Conservation (phyloP, 2,888 invertebrate species). For the Harmothoe impar region DNA sequence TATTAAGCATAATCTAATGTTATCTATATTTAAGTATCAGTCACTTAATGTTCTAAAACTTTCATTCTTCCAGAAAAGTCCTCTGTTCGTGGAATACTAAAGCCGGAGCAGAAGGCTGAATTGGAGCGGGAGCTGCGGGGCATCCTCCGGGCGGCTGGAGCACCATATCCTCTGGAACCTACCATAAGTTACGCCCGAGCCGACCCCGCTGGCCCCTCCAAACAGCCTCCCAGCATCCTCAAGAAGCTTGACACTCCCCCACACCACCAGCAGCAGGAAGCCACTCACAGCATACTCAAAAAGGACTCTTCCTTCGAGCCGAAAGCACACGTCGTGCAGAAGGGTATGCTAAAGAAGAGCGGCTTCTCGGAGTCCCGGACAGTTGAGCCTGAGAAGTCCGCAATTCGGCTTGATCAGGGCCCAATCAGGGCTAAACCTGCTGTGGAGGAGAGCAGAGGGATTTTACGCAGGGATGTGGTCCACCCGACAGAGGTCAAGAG, state of each 20-base stretch:
- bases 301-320: conserved; percentile 41
- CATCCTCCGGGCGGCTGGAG: conserved; percentile 62
- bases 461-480: not conserved
- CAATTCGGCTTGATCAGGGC: conserved; percentile 16
- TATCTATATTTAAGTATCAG: too few relatives aligned
- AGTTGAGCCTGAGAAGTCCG: conserved; percentile 32
- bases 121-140: conserved; percentile 55
- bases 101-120: conserved; percentile 61
- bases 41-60: too few relatives aligned
- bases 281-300: conserved; percentile 10
- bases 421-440: too few relatives aligned
- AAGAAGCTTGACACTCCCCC: not conserved
- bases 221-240: not conserved
- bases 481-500: conserved; percentile 46
- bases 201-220: not conserved
- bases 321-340: not conserved
- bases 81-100: conserved; percentile 65
- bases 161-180: conserved; percentile 39
- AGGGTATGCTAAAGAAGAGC: conserved; percentile 36
- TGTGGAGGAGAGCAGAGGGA: conserved; percentile 39
- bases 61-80: conserved; percentile 53
- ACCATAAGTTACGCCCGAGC: not conserved
- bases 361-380: not conserved
- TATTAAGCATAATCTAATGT: too few relatives aligned
- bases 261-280: not conserved